Base-by-base conservation (phyloP, 2,797 vertebrate species). In the Sebastes oblongus region DNA sequence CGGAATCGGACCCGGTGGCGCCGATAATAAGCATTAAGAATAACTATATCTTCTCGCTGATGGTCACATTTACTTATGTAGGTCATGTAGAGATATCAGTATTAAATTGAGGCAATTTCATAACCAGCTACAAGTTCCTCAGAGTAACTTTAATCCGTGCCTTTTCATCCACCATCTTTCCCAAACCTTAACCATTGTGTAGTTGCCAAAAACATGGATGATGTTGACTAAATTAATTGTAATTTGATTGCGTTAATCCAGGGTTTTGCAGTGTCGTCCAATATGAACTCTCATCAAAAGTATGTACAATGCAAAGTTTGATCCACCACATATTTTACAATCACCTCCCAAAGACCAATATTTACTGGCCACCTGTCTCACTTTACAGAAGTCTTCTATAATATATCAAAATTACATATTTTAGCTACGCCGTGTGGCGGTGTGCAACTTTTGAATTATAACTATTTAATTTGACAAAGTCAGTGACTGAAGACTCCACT, bases 401-500 rank as follows among this genome's bases (percentile, higher is more conserved):
- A 73, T 86, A 65, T 22, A 71, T 85, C 27, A 32, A 29, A 81
- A 77, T 72, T 6, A 58, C 20, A 59, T 55, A 64, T 79, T 88
- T 85, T 25, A 64, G 71, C 62, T 75, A 24, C 2, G 1, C 22
- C 6, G 30, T 34, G 32, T 59, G 29, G 36, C 77, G 34, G 55
- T 46, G 69, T 60, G 66, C 78, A 77, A 80, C 76, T 72, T 82
- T 36, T 86, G 56, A 88, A 90, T 88, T 42, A 70, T 59, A 83
- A 85, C 76, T 81, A 87, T 93, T 94, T 90, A 79, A 94, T 94
- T 91, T 93, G 87, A 90, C 86, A 88, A 83, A 92, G 85, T 89
- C 87, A 71, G 69, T 79, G 80, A 90, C 70, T 86, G 74, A 78
- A 66, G 58, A 89, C 76, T 82, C 68, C 58, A 79, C 87, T 80